Conservation (phyloP, 2,888 invertebrate genomes). For the Dryobota labecula region DNA sequence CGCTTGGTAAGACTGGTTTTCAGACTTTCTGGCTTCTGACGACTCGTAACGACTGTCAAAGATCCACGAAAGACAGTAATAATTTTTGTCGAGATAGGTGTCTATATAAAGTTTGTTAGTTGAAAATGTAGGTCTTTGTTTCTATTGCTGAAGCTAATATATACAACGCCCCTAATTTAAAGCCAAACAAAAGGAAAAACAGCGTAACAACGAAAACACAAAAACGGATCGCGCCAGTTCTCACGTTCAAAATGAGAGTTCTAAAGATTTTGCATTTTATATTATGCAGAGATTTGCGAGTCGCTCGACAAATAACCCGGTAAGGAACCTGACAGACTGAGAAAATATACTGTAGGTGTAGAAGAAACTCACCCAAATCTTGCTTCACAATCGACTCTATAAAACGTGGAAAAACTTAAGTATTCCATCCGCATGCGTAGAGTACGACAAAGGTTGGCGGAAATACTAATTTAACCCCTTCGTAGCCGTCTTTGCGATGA, state of each 20-base stretch:
- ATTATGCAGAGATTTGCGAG: slow-evolving; percentile 65
- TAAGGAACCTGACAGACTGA: slow-evolving; percentile 50
- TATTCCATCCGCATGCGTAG: slow-evolving; percentile 65
- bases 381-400: slow-evolving; percentile 57
- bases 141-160: slow-evolving; percentile 10
- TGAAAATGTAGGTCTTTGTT: not conserved
- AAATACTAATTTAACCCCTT: slow-evolving; percentile 68
- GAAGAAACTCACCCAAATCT: slow-evolving; percentile 58
- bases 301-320: slow-evolving; percentile 58
- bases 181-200: slow-evolving; percentile 32
- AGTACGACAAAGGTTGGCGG: slow-evolving; percentile 61
- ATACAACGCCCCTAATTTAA: slow-evolving; percentile 17
- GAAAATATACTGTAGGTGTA: slow-evolving; percentile 56
- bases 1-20: too few relatives aligned
- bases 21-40: too few relatives aligned
- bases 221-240: slow-evolving; percentile 56
- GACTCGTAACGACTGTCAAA: too few relatives aligned
- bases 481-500: slow-evolving; percentile 47
- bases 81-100: not conserved
- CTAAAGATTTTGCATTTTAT: slow-evolving; percentile 65
- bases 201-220: slow-evolving; percentile 46
- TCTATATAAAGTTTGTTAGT: not conserved
- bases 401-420: slow-evolving; percentile 63
- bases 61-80: too few relatives aligned
- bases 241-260: slow-evolving; percentile 63